Base-by-base conservation (phyloP, 2,888 invertebrate genomes). In the Ophion obscuratus region DNA sequence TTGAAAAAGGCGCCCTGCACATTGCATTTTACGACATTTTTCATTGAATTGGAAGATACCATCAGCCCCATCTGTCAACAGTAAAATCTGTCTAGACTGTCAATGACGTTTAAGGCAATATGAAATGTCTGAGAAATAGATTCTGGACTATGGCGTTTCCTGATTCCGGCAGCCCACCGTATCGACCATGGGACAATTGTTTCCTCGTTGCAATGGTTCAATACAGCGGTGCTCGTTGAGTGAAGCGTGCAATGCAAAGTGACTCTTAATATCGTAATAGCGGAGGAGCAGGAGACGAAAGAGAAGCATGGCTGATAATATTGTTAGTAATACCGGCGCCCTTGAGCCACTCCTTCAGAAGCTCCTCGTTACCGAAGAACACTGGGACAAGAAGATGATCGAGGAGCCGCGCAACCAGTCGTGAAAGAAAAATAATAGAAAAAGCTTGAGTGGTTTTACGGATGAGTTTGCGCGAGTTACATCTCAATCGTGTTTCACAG, bases 281-380 rank as follows among this genome's bases (percentile, higher is more conserved):
- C 24, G 44, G 20, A 10, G 7, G 11, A 40, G 20, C 14, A 5
- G 64, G 24, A 70, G 53, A 64, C 31, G 57, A 44, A 31, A 76
- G 57, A 17, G 17, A 73, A 79, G 44, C 40, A 64, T 57, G 27
- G 0, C 6, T 44, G 59, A 20, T 59, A 81, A 67, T 74, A 62
- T 53, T 76, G 81, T 87, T 89, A 89, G 81, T 84, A 75, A 85
- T 92, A 94, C 94, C 93, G 88, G 93, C 92, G 91, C 93, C 93
- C 89, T 93, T 92, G 74, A 93, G 92, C 93, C 93, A 93, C 87
- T 93, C 92, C 89, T 91, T 93, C 76, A 94, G 92, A 83, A 93
- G 92, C 79, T 93, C 92, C 91, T 92, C 92, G 89, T 93, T 93
- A 68, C 93, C 93, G 89, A 93, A 93, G 91, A 93, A 93, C 75